phyloP scores from a whole-genome alignment of 2,888 invertebrate genomes.

The Buathra laborator region DNA sequence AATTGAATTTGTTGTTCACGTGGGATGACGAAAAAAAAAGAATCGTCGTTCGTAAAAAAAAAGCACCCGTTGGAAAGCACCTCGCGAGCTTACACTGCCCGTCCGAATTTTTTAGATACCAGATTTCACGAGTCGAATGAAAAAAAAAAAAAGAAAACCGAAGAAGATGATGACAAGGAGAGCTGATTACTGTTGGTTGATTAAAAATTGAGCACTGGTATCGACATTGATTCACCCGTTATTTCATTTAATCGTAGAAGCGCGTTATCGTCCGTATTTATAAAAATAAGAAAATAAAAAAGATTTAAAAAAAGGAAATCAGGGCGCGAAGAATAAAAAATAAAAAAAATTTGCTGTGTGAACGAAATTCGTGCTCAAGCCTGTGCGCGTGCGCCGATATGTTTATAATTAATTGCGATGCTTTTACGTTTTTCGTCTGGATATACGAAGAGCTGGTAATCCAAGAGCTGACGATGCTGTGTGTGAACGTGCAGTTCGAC shows the following conservation, averaged over 20 bases:
- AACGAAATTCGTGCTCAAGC: constrained; percentile 24
- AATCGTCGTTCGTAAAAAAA: constrained; percentile 52
- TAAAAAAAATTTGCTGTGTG: neutral
- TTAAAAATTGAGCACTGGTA: constrained; percentile 10
- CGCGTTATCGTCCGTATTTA: constrained; percentile 23
- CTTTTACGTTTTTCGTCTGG: constrained; percentile 31
- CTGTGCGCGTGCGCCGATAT: constrained; percentile 28
- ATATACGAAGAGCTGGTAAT: constrained; percentile 17
- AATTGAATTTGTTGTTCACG: constrained; percentile 37
- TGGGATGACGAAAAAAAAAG: constrained; percentile 28
- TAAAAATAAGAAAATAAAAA: constrained; percentile 5
- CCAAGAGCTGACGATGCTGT: constrained; percentile 3
- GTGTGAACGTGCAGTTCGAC: constrained; percentile 45
- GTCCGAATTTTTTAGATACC: constrained; percentile 74
- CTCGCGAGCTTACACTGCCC: constrained; percentile 82
- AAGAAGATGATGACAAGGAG: neutral
- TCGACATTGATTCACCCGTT: constrained; percentile 24
- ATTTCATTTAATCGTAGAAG: constrained; percentile 12
- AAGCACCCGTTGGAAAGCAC: constrained; percentile 71
- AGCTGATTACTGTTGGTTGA: neutral
- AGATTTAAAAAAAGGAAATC: constrained; percentile 6
- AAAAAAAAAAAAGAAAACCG: neutral
- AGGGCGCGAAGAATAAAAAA: neutral
- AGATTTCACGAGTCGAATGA: constrained; percentile 59
- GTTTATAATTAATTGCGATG: constrained; percentile 35